These are phyloP conservation scores for Limnothrissa miodon DNA, from an alignment of 2,113 vertebrate species.

Conservation along the genomic window DNA sequence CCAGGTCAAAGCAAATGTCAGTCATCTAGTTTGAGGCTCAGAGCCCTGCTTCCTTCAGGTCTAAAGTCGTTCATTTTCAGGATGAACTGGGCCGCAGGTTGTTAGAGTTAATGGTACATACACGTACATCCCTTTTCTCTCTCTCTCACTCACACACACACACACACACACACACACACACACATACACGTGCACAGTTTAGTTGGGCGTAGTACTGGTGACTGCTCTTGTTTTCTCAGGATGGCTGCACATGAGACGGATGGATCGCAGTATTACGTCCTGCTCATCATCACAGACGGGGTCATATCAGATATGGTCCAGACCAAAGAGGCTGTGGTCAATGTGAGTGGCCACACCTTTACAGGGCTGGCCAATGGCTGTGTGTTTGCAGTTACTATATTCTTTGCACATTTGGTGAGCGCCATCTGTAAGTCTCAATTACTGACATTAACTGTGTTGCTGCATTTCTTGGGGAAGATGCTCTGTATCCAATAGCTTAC, in stretches of 20 bases:
- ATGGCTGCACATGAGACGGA: conserved; percentile 86
- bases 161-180: neutral
- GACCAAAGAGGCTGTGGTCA: conserved; percentile 96
- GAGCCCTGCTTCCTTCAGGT: neutral
- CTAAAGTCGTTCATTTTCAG: neutral
- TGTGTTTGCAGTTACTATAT: too few relatives aligned
- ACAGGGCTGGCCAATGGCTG: neutral
- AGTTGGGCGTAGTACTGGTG: neutral
- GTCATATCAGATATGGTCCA: conserved; percentile 98
- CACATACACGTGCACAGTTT: too few relatives aligned
- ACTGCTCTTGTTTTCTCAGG: conserved; percentile 59
- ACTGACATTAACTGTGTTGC: too few relatives aligned
- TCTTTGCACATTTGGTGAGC: too few relatives aligned
- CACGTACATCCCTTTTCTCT: too few relatives aligned
- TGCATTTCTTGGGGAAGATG: too few relatives aligned
- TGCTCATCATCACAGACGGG: conserved; percentile 95
- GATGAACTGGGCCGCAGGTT: neutral
- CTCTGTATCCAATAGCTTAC: too few relatives aligned
- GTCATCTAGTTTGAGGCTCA: neutral
- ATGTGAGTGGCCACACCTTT: conserved; percentile 71
- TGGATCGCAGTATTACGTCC: conserved; percentile 94
- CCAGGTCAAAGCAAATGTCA: neutral
- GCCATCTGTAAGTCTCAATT: too few relatives aligned
- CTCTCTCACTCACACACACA: too few relatives aligned
- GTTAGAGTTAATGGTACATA: neutral